Evolutionary conservation across 1,140 invertebrate species (phyloP), one percentile per base, ranked within the genome.

Genomic region (Hypothenemus hampei): DNA sequence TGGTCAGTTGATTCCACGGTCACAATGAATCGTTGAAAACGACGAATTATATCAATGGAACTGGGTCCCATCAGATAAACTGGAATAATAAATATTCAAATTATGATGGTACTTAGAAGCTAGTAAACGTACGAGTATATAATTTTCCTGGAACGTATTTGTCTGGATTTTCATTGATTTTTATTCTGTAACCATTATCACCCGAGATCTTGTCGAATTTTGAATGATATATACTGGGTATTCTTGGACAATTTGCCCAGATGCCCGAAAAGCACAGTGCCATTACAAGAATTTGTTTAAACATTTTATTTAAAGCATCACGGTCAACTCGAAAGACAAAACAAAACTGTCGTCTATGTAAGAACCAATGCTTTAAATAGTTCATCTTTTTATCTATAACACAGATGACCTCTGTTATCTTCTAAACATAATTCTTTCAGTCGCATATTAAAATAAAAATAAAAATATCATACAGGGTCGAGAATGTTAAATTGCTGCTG

Each of bases 11-110:
- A 86, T 65, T 86, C 82, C 18, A 85, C 80, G n/a, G 82, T 80
- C n/a, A 95, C 75, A 6, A 85, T 83, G 70, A 94, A 95, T 33
- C 85, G 78, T 0, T 80, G 84, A 68, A 94, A 94, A 63, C 89
- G 84, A 66, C 91, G 85, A 0, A 62, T 8, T 15, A 36, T 15
- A 40, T 81, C 78, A 59, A 87, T 82, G 0, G 82, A 85, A 37
- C 80, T 77, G 5, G 84, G 79, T 0, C 87, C 89, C 67, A 84
- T 78, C 54, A 91, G 71, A n/a, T 83, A 83, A 47, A 89, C 87
- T 89, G 60, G 65, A 54, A 48, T 31, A 41, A 6, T 23, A 16
- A 23, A 21, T 4, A 20, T 21, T 43, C 7, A 15, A 11, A 16
- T 15, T 37, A 16, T 16, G 6, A 37, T 11, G 15, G 7, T 37